Evolutionary conservation across 1,140 invertebrate species (phyloP).

Genomic region (Triops longicaudatus): DNA sequence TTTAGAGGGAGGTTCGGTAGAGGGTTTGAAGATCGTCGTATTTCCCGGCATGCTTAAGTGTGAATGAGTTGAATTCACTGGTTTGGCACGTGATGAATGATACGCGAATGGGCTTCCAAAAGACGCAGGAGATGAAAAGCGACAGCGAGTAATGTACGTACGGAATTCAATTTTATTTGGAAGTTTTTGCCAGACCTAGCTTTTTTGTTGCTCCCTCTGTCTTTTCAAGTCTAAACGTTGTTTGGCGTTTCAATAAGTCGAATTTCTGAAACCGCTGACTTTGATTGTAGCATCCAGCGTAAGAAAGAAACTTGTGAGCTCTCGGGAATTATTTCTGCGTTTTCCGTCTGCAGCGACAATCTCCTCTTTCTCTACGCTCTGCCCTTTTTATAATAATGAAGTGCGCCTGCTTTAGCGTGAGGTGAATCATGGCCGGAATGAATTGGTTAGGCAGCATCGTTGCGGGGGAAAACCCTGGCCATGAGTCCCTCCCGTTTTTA

Average conservation of each 20-base stretch:
- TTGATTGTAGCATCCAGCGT: too few species aligned
- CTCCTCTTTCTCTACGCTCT: too few species aligned
- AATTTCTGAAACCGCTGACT: too few species aligned
- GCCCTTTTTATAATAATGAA: conserved; percentile 28
- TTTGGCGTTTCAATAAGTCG: too few species aligned
- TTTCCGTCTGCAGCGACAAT: background rate
- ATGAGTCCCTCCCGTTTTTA: background rate
- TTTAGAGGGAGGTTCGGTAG: too few species aligned
- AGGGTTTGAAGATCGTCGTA: too few species aligned
- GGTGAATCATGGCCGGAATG: conserved; percentile 18
- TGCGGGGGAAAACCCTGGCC: background rate
- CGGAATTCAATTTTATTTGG: background rate
- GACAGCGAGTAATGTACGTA: conserved; percentile 16
- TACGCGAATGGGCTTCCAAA: background rate
- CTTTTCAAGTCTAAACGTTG: too few species aligned
- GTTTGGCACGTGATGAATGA: conserved; percentile 11
- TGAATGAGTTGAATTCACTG: background rate
- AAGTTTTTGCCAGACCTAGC: background rate
- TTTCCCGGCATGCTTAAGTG: background rate
- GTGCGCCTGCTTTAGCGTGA: conserved; percentile 29
- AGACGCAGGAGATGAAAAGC: background rate
- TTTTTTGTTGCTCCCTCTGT: too few species aligned
- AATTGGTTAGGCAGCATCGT: background rate
- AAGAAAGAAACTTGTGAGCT: background rate
- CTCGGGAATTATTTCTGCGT: background rate